A percentile compares a stretch with the other conserved stretches of the same genome.
Evolutionary conservation across 2,113 vertebrate genomes (phyloP).

Genomic region (Thryonomys swinderianus): DNA sequence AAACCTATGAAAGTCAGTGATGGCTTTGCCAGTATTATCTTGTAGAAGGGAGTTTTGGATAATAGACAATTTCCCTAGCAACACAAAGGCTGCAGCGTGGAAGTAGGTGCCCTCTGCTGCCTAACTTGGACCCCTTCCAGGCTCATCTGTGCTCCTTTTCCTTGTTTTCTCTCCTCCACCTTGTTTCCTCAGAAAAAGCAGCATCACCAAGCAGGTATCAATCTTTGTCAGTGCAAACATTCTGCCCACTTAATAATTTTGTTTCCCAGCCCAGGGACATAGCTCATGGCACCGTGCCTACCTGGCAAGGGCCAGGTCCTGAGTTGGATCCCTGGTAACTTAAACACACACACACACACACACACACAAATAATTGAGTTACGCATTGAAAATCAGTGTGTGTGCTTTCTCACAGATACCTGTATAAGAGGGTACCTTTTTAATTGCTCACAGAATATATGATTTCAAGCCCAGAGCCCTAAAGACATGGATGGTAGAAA

Average conservation of each 20-base stretch:
- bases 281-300: too few species aligned
- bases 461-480: neutral
- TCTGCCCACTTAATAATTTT: neutral
- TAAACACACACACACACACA: too few species aligned
- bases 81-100: neutral
- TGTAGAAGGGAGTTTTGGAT: neutral
- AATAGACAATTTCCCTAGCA: neutral
- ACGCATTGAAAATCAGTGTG: conserved; percentile 15
- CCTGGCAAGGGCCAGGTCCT: too few species aligned
- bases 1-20: neutral
- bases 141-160: neutral
- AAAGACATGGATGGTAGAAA: neutral
- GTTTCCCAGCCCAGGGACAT: neutral
- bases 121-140: neutral
- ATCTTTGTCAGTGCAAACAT: neutral
- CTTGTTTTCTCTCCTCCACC: neutral
- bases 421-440: neutral
- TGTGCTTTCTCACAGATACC: neutral
- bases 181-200: neutral
- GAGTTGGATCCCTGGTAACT: too few species aligned
- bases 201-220: too few species aligned
- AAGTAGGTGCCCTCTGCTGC: neutral
- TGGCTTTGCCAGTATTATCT: neutral
- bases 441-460: neutral
- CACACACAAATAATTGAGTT: neutral